phyloP scores from a whole-genome alignment of 2,888 invertebrate genomes.

The Labia minor region DNA sequence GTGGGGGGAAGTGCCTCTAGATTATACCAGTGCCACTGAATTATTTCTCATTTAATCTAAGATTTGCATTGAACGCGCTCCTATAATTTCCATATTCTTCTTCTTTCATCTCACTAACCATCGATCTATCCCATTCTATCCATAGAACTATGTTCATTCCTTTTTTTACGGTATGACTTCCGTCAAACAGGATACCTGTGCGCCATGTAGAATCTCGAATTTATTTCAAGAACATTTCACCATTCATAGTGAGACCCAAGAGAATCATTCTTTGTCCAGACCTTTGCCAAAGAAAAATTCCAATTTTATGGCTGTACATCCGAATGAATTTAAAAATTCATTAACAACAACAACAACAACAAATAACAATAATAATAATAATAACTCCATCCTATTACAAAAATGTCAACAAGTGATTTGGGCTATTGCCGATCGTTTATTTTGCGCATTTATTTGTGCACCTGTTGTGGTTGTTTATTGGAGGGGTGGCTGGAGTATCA shows the following conservation, averaged over 20 bases:
- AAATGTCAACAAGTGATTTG: neutral
- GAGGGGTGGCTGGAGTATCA: slow-evolving; percentile 75
- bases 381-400: too few species aligned
- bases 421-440: slow-evolving; percentile 32
- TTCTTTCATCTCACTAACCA: too few species aligned
- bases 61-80: neutral
- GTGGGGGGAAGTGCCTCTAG: neutral
- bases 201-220: neutral
- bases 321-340: too few species aligned
- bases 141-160: neutral
- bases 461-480: slow-evolving; percentile 77
- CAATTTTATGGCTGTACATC: neutral
- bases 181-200: neutral
- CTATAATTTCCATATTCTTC: neutral
- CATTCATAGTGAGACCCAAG: neutral
- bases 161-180: neutral
- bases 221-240: neutral
- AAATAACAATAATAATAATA: neutral
- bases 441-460: slow-evolving; percentile 62
- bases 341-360: too few species aligned
- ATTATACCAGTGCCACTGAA: neutral
- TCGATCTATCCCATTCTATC: too few species aligned
- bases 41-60: neutral
- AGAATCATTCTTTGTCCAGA: neutral
- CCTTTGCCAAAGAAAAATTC: neutral